Evolutionary conservation across 2,113 vertebrate species (phyloP).

Genomic region (Sapayoa aenigma): DNA sequence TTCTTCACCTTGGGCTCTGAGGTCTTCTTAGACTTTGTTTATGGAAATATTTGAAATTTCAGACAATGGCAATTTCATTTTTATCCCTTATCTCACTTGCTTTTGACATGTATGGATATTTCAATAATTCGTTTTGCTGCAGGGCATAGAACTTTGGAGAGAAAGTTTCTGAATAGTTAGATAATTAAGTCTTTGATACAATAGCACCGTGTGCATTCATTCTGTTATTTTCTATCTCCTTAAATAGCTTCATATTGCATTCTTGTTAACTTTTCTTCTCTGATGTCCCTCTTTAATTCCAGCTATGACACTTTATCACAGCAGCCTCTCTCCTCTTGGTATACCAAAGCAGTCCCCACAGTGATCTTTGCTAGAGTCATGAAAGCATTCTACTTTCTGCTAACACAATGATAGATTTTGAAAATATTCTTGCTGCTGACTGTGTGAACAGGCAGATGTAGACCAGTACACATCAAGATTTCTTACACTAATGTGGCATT

Average conservation of each 20-base stretch:
- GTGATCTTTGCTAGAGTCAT: not conserved
- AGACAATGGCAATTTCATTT: not conserved
- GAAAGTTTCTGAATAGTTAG: not conserved
- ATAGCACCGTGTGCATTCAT: not conserved
- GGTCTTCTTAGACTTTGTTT: not conserved
- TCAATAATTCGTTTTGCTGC: not conserved
- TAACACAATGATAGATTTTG: not conserved
- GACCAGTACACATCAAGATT: not conserved
- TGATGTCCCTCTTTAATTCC: not conserved
- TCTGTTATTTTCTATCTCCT: not conserved
- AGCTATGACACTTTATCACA: not conserved
- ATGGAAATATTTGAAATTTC: not conserved
- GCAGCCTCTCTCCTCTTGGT: not conserved
- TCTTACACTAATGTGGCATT: not conserved
- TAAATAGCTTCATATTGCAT: not conserved
- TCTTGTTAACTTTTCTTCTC: not conserved
- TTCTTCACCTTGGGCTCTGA: not conserved
- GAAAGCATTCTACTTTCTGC: not conserved
- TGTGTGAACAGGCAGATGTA: not conserved
- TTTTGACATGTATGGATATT: not conserved
- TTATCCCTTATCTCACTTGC: not conserved
- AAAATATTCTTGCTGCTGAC: not conserved
- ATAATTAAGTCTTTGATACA: not conserved
- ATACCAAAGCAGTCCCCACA: not conserved
- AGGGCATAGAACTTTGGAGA: not conserved